Base-by-base conservation (phyloP, 1,140 invertebrate species). In the Paralvinella palmiformis region DNA sequence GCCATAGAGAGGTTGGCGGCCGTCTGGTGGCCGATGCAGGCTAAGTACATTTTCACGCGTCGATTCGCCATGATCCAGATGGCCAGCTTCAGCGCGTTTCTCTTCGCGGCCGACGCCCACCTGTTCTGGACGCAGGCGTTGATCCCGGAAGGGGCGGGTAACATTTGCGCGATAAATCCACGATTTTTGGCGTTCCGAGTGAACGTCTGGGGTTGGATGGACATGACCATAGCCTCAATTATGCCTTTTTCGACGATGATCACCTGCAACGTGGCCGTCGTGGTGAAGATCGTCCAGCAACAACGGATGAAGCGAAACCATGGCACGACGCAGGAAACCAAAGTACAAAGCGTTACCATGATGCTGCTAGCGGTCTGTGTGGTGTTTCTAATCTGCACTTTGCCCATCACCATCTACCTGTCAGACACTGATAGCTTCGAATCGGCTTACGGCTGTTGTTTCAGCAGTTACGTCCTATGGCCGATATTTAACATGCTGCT, bases 401-500 rank as follows among this genome's bases (percentile, higher is more conserved):
- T 66, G n/a, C 72, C 73, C 1, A 68, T 71, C 20, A 65, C 65
- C 29, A 55, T 73, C 17, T 72, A 72, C 59, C 71, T 69, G 24
- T 72, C 75, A 17, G 57, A 29, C n/a, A 31, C 27, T 24, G 56
- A 37, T 7, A 41, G 27, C 4, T 56, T 29, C 6, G 27, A 31
- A 17, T 50, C 44, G 44, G 45, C 31, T n/a, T 7, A 72, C 58
- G 20, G 22, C 1, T 65, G 64, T 6, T 57, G 60, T 15, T 65
- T 62, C 17, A 53, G 36, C 31, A 64, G 71, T 53, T 64, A 71
- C 35, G 20, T 84, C 0, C 73, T 84, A 20, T 86, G 88, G 71
- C 84, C 86, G 33, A 77, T 83, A 59, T 75, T 73, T 62, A 85
- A 81, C 67, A 74, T 82, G n/a, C 78, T 90, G 15, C 91, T 89